Base-by-base conservation (phyloP, 2,888 invertebrate species). In the Zaprionus lineosus region DNA sequence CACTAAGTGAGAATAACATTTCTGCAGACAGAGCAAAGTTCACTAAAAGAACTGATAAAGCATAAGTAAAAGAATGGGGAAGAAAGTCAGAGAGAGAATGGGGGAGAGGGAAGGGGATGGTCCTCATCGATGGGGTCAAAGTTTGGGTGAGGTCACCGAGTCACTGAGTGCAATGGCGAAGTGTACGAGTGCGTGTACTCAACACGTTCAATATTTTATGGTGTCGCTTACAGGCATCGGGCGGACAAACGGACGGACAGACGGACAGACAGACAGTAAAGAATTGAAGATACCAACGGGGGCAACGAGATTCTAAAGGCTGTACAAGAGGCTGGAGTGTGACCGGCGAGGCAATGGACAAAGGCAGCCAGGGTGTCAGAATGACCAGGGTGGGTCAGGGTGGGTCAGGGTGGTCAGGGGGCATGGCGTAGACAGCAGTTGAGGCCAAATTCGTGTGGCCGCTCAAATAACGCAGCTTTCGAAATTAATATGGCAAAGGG, bases 221-320 rank as follows among this genome's bases (percentile, higher is more conserved):
- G 84, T 81, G 84, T 84, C 78, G 71, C 78, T 81, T 81, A 62
- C 78, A 81, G 77, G 77, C 84, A 70, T 58, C 50, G 62, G 62
- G 46, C 40, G 43, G 57, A 19, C 47, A 40, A 66, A 61, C n/a
- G n/a, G n/a, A n/a, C n/a, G n/a, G n/a, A n/a, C n/a, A n/a, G n/a
- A n/a, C n/a, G n/a, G n/a, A 51, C 53, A 66, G 66, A 62, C 53
- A 65, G 58, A 24, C 50, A 24, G 24, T 24, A 74, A 44, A 41
- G 50, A 53, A 63, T 52, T 46, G 69, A 59, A 52, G 18, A 21
- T 40, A 18, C 31, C n/a, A n/a, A n/a, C n/a, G n/a, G n/a, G n/a
- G n/a, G n/a, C n/a, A n/a, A n/a, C n/a, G n/a, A n/a, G n/a, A n/a
- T n/a, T n/a, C n/a, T n/a, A n/a, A n/a, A n/a, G n/a, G n/a, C n/a